Evolutionary conservation across 2,888 invertebrate genomes (phyloP).

Genomic region (Philaethria dido): DNA sequence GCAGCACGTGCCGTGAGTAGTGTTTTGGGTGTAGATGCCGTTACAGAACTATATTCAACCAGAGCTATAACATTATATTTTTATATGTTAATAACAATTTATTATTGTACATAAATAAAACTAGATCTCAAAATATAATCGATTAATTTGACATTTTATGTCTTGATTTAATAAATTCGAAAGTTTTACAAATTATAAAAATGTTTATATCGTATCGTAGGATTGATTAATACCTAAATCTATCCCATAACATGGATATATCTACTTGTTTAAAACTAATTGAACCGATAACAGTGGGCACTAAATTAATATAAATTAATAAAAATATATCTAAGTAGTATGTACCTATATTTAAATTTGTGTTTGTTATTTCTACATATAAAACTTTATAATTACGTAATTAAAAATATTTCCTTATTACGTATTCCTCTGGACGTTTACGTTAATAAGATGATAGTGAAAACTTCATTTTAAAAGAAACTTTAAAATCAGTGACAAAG

Average conservation of each 20-base stretch:
- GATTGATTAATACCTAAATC: neutral
- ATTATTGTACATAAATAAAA: neutral
- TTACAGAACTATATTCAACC: no score
- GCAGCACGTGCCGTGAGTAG: no score
- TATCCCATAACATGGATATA: neutral
- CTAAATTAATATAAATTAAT: no score
- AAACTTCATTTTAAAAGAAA: neutral
- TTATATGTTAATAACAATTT: neutral
- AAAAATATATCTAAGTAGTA: no score
- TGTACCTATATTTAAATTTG: no score
- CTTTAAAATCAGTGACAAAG: no score
- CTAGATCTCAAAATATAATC: neutral
- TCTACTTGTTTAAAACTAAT: neutral
- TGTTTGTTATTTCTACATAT: no score
- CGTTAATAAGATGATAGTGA: neutral
- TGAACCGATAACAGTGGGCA: neutral
- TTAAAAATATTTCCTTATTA: no score
- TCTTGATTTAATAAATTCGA: slow-evolving; percentile 3
- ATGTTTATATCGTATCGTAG: neutral
- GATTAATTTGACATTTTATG: slow-evolving; percentile 1
- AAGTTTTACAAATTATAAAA: slow-evolving; percentile 12
- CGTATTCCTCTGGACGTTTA: no score
- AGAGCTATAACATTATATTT: neutral
- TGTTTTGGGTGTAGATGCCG: no score
- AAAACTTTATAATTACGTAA: no score